Percentiles rank a stretch among this genome's conserved stretches.
These are phyloP conservation scores for Pseudoips prasinana DNA, from an alignment of 2,888 invertebrate genomes.

Conservation along the genomic window DNA sequence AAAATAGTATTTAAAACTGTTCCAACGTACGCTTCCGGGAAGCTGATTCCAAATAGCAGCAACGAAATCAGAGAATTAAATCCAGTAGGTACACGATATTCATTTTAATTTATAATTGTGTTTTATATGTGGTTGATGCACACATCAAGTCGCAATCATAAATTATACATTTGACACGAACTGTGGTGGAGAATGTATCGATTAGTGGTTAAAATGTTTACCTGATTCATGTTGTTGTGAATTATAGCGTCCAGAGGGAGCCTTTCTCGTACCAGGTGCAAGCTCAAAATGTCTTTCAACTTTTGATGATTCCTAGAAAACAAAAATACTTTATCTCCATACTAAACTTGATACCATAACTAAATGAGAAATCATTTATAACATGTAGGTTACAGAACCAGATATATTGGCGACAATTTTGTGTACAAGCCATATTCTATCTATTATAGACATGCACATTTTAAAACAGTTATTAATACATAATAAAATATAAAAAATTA, in stretches of 20 bases:
- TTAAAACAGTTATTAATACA: too few relatives aligned
- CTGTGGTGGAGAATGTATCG: too few relatives aligned
- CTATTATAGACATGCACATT: too few relatives aligned
- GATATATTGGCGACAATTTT: too few relatives aligned
- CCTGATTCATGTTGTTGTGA: conserved; percentile 86
- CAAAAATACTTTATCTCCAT: too few relatives aligned
- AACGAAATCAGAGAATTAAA: conserved; percentile 53
- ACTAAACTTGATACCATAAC: too few relatives aligned
- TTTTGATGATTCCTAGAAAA: conserved; percentile 84
- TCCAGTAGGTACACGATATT: conserved; percentile 44
- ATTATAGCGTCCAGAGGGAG: conserved; percentile 89
- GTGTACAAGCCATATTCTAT: too few relatives aligned
- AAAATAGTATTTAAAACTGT: conserved; percentile 42
- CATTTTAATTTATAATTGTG: conserved; percentile 37
- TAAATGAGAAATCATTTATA: too few relatives aligned
- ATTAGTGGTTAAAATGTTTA: conserved; percentile 50
- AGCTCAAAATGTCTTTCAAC: conserved; percentile 88
- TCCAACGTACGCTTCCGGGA: conserved; percentile 70
- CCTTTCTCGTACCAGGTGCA: conserved; percentile 90
- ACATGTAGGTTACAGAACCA: too few relatives aligned
- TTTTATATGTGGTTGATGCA: conserved; percentile 26
- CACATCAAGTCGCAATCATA: conserved; percentile 24
- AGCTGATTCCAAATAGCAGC: conserved; percentile 67
- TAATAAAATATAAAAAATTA: too few relatives aligned
- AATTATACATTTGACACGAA: conserved; percentile 25